Conservation (phyloP, 64 coral and sea anemone genomes). For the Porites australiensis region DNA sequence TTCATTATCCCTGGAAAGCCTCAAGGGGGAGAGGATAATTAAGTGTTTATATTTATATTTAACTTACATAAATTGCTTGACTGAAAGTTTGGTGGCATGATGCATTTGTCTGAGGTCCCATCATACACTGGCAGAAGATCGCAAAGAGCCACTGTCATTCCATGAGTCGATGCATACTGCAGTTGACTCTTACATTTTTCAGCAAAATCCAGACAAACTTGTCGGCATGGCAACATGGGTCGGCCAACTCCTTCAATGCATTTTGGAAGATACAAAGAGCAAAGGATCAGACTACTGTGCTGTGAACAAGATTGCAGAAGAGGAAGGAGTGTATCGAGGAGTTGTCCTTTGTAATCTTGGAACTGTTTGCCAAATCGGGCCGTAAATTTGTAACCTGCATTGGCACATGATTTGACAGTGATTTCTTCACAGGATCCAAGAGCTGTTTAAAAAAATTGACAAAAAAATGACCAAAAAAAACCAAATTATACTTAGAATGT, state of each 20-base stretch:
- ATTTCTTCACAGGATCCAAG: constrained; percentile 19
- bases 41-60: not conserved
- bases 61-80: not conserved
- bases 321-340: not conserved
- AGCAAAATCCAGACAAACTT: constrained; percentile 70
- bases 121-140: constrained; percentile 63
- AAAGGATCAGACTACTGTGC: constrained; percentile 52
- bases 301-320: not conserved
- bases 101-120: constrained; percentile 28
- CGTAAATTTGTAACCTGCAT: not conserved
- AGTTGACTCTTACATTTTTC: constrained; percentile 26
- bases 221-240: constrained; percentile 64
- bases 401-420: constrained; percentile 18
- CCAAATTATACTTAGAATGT: no score
- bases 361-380: not conserved
- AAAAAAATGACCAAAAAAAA: not conserved
- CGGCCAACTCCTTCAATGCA: constrained; percentile 23
- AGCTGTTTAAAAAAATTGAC: not conserved
- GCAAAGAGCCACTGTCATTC: constrained; percentile 52
- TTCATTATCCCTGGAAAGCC: no score
- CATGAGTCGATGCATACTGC: not conserved
- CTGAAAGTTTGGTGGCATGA: not conserved
- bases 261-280: constrained; percentile 65
- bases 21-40: no score
- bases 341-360: not conserved